Base-by-base conservation (phyloP, 2,888 invertebrate genomes). In the Spodoptera exigua region DNA sequence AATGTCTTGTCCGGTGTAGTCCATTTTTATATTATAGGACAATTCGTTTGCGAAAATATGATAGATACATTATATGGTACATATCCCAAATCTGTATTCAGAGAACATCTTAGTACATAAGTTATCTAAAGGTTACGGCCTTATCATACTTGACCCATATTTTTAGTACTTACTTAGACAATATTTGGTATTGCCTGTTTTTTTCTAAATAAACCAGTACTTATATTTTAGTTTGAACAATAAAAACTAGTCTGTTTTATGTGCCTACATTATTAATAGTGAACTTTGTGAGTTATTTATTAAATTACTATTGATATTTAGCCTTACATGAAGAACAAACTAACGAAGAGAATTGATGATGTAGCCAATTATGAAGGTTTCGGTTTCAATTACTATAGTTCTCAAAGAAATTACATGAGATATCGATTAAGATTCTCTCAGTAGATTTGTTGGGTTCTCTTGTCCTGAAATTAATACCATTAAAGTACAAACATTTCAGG, bases 81-180 rank as follows among this genome's bases (percentile, higher is more conserved):
- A 16, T 35, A 39, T 9, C 11, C 27, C 16, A 39, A 1, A 35
- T 17, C n/a, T 17, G 34, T 34, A 21, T 35, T 21, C 10, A 45
- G 21, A 41, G n/a, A 52, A 36, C n/a, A 37, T 27, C 14, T 35
- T 32, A 35, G 32, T 52, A 51, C 12, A 49, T 17, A 51, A 47
- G 65, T 40, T 74, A 74, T 60, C 61, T 37, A 57, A 40, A 46
- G 27, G 48, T 61, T 39, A 0, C 32, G 35, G 41, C 37, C 55
- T 52, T 56, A 66, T 71, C 66, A 54, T 53, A 56, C 62, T 68
- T 68, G 57, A 68, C 55, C 60, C 46, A 56, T 39, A 60, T 69
- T 55, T 56, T 69, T 67, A 46, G 39, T 41, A 62, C 57, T 40
- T 41, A 62, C 57, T 40, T 43, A 45, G 45, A 52, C 46, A 58